Base-by-base conservation (phyloP, 2,888 invertebrate species). In the Stomorhina lunata region DNA sequence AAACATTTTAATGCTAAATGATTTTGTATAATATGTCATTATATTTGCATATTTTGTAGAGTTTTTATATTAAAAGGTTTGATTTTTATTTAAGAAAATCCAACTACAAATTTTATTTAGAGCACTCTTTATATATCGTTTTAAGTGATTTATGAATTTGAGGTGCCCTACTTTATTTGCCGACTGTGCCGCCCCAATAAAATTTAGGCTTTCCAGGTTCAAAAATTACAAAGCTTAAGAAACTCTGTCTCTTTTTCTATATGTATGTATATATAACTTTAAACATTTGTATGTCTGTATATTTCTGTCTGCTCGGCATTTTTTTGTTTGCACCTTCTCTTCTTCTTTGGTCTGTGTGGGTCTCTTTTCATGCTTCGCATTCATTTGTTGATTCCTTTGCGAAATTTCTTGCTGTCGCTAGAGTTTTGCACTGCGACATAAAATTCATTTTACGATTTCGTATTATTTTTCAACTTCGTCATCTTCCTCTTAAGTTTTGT, bases 311-410 rank as follows among this genome's bases (percentile, higher is more conserved):
- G 63, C 48, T 65, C 32, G 57, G 43, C 29, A 61, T 81, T 77
- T 72, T n/a, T n/a, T n/a, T n/a, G n/a, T n/a, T 68, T 81, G 53
- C 80, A 65, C 57, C 66, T 68, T 68, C 55, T 57, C 15, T 37
- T 65, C 25, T 45, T 40, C 6, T 25, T 45, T 61, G 43, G 10
- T 6, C 17, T 69, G 12, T 43, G 27, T 53, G 59, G 48, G 53
- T 63, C 20, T 66, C 3, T 7, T 27, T 66, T 27, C 27, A 15
- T 69, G 20, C 32, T 69, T 45, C 40, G 37, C 15, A 29, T 66
- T 66, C 48, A 48, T 40, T 63, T 80, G 61, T 53, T 43, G 34
- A 53, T 68, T 61, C 61, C 40, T 80, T 69, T 66, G 34, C 32
- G 37, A n/a, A n/a, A n/a, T n/a, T n/a, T 43, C 48, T 25, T 50